Conservation (phyloP, 2,888 invertebrate species). For the Conomelus anceps region DNA sequence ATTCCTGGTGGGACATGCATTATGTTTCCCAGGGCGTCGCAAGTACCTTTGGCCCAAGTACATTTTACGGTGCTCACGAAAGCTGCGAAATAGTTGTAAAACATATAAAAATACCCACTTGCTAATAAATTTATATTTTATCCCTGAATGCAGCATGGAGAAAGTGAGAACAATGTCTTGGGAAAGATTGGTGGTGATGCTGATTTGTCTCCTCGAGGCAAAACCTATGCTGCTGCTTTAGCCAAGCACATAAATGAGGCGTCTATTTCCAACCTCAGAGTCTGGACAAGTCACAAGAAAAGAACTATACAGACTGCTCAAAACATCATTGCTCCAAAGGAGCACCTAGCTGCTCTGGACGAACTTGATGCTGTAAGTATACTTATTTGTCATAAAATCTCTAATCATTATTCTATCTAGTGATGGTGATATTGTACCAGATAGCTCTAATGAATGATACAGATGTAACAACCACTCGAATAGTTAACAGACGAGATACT, state of each 20-base stretch:
- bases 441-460: too few species aligned
- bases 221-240: conserved; percentile 66
- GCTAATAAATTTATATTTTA: neutral
- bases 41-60: too few species aligned
- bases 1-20: too few species aligned
- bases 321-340: conserved; percentile 68
- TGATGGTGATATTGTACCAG: too few species aligned
- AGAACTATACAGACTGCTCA: conserved; percentile 85
- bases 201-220: conserved; percentile 71
- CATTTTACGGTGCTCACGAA: too few species aligned
- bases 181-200: conserved; percentile 91
- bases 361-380: conserved; percentile 81
- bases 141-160: conserved; percentile 66
- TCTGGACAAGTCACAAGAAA: conserved; percentile 85
- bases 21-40: too few species aligned
- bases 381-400: too few species aligned
- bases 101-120: neutral
- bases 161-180: conserved; percentile 83
- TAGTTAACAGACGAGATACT: too few species aligned
- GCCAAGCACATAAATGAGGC: conserved; percentile 62
- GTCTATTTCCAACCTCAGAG: conserved; percentile 63
- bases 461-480: too few species aligned
- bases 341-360: conserved; percentile 79
- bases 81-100: neutral
- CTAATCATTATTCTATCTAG: too few species aligned